Base-by-base conservation (phyloP, 1,140 invertebrate genomes). In the Halesus radiatus region DNA sequence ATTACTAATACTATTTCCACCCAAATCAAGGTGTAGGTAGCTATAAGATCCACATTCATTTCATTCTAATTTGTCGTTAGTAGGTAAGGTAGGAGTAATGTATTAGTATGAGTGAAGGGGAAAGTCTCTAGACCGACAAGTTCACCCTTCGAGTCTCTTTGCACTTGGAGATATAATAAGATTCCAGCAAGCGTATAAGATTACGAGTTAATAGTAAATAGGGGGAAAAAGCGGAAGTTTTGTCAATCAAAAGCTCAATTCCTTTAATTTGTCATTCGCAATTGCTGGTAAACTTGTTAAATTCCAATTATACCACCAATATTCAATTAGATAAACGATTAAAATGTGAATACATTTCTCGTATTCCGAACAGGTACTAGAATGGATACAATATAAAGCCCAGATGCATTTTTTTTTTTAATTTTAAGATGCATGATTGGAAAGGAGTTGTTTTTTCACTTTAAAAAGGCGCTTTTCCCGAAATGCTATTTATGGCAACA, bases 121-220 rank as follows among this genome's bases (percentile, higher is more conserved):
- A 50, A 18, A 18, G n/a, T 50, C 50, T 68, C 16, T 68, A 68
- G 29, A 18, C 5, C 60, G 60, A 10, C 20, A 3, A 64, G 15
- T 64, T 29, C 23, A 66, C 75, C 75, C 75, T 23, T 66, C 64
- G n/a, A 68, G 64, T 37, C 16, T 16, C n/a, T 18, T 37, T 45
- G 18, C 32, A 13, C 8, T 18, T 45, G 37, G 32, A 22, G 32
- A 23, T 32, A 37, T 77, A 77, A 77, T 66, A 77, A 77, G 75
- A 77, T 77, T 77, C 32, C 60, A 50, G 16, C 23, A 77, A 64
- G 37, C 23, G 75, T 50, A 45, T 77, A 77, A 77, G 75, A 77
- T 52, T 77, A 45, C 37, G n/a, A 52, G 26, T 64, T 20, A 77
- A 66, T 53, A 66, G 54, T 53, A 26, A 74, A 74, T 10, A 15